Evolutionary conservation across 1,140 invertebrate species (phyloP).

Genomic region (Parasteatoda tepidariorum): DNA sequence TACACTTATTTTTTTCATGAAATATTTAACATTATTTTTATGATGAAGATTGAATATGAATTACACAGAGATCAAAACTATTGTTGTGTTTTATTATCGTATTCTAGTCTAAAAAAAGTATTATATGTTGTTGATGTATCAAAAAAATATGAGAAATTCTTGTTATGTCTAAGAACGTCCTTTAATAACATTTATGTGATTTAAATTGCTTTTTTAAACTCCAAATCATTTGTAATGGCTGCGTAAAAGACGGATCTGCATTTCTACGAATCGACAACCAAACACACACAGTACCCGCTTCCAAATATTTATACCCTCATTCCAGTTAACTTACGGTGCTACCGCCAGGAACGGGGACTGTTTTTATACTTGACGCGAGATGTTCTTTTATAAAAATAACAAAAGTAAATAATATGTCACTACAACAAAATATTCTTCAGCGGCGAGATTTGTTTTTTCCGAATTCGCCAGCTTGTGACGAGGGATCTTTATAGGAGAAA

Average conservation of each 20-base stretch:
- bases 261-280: background rate
- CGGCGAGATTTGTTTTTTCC: background rate
- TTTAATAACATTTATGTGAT: too few relatives aligned
- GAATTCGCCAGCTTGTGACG: background rate
- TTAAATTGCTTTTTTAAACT: too few relatives aligned
- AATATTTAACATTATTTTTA: too few relatives aligned
- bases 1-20: too few relatives aligned
- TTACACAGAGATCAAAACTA: too few relatives aligned
- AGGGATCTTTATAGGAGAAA: constrained; percentile 36
- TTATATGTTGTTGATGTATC: too few relatives aligned
- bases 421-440: background rate
- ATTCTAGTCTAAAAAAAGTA: too few relatives aligned
- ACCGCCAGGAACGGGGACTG: constrained; percentile 53
- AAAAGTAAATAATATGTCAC: background rate
- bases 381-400: constrained; percentile 39
- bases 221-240: too few relatives aligned
- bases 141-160: too few relatives aligned
- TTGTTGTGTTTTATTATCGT: too few relatives aligned
- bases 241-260: background rate
- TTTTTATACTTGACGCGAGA: constrained; percentile 57
- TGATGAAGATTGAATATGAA: too few relatives aligned
- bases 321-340: constrained; percentile 45
- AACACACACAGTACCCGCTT: background rate
- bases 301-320: background rate
- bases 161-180: too few relatives aligned